Conservation (phyloP, 2,113 vertebrate species). For the Pontoporia blainvillei region DNA sequence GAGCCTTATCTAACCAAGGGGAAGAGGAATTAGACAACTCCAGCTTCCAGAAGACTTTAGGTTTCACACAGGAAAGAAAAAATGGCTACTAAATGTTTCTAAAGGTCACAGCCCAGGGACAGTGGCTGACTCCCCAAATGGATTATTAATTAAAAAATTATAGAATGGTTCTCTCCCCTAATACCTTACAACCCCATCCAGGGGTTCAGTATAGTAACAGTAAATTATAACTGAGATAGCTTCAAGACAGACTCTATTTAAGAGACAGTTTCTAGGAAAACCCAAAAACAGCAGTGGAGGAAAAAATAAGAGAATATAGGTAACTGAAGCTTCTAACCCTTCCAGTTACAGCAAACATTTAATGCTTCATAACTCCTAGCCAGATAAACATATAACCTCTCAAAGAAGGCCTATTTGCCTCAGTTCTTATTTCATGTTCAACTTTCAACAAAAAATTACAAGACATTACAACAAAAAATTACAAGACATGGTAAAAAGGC, state of each 20-base stretch:
- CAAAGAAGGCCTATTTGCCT: background rate
- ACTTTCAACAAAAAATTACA: background rate
- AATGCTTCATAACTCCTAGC: background rate
- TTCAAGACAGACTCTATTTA: background rate
- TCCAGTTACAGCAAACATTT: background rate
- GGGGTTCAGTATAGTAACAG: background rate
- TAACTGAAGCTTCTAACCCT: background rate
- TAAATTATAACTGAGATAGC: background rate
- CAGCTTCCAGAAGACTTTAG: background rate
- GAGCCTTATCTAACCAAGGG: background rate
- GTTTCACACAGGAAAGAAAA: background rate
- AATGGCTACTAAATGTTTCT: background rate
- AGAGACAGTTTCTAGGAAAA: background rate
- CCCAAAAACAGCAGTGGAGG: background rate
- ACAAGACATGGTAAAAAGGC: background rate
- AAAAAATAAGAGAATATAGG: background rate
- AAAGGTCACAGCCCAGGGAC: background rate
- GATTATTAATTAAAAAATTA: background rate
- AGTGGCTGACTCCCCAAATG: background rate
- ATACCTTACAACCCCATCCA: background rate
- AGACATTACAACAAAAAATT: background rate
- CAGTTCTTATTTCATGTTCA: background rate
- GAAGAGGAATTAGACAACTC: background rate
- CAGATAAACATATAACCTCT: background rate
- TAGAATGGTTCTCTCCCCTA: background rate